These are phyloP conservation scores for Mesoclemmys tuberculata DNA, from an alignment of 2,113 vertebrate genomes.

Conservation along the genomic window DNA sequence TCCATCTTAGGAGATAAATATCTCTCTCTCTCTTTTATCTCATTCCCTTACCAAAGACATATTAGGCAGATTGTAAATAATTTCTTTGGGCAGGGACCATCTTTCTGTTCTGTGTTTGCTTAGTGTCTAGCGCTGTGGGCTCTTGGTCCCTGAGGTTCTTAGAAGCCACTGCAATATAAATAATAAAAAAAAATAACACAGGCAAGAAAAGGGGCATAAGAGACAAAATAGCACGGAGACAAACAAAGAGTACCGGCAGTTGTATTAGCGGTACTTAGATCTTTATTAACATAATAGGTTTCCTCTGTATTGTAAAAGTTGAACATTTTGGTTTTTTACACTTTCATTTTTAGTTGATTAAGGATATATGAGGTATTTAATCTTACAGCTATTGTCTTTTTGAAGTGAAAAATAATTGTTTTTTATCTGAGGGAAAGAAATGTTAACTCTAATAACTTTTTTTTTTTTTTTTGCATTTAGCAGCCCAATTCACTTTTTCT, in stretches of 20 bases:
- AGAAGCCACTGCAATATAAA: not conserved
- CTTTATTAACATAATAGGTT: not conserved
- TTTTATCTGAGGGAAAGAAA: not conserved
- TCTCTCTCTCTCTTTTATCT: not conserved
- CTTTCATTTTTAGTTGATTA: not conserved
- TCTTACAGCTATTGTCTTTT: not conserved
- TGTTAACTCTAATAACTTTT: not conserved
- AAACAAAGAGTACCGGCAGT: not conserved
- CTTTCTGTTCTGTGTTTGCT: not conserved
- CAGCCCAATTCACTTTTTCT: not conserved
- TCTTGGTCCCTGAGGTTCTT: not conserved
- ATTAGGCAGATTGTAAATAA: not conserved
- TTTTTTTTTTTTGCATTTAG: not conserved
- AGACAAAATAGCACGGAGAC: not conserved
- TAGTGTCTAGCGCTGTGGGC: not conserved
- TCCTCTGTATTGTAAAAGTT: not conserved
- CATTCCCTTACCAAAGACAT: not conserved
- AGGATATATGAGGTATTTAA: not conserved
- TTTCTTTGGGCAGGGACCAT: not conserved
- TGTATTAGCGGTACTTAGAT: not conserved
- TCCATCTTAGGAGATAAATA: not conserved
- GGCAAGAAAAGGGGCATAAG: not conserved
- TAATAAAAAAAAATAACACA: not conserved
- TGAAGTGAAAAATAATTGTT: not conserved
- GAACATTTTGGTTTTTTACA: not conserved